Evolutionary conservation across 2,888 invertebrate species (phyloP), one percentile per base, ranked within the genome.

Genomic region (Malachius bipustulatus): DNA sequence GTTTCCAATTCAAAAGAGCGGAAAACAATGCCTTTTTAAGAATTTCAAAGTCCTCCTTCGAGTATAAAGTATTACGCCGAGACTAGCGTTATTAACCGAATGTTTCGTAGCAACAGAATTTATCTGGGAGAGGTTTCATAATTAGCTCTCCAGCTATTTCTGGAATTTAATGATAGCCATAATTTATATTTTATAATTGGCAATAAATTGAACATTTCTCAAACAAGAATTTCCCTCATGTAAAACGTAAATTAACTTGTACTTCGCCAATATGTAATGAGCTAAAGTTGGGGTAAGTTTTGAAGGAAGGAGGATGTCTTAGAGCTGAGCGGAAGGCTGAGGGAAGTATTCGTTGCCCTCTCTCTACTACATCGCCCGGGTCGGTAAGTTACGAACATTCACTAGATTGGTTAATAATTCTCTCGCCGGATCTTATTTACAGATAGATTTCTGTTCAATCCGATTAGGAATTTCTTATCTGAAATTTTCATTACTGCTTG

Each of bases 221-320:
- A 39, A 38, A 38, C 40, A 40, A 37, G 39, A 40, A 42, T 44
- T 37, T 40, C 42, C 40, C 38, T 40, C 38, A 40, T 39, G 40
- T 32, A 40, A 42, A 40, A 44, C 37, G 39, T 41, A 44, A 45
- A 44, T 42, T 42, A 42, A 42, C 40, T 41, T 34, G 37, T 36
- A 39, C 32, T 41, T 38, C 40, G 37, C 30, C 31, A 43, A 38
- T 33, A 36, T 42, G 42, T 46, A 46, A 44, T 46, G 46, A 46
- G 43, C 37, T 46, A 45, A 46, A 45, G 43, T 44, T 33, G 6
- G 24, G 19, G 34, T 30, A 34, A 16, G 14, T 15, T 39, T 29
- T 33, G 37, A 33, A 29, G 30, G 16, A 37, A 37, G 30, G 36
- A 30, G 37, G 34, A 34, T 32, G 34, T 6, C 11, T 24, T 16